Percentiles rank a stretch among this genome's conserved stretches.
These are phyloP conservation scores for Ammospiza nelsoni DNA, from an alignment of 2,113 vertebrate species.

Conservation along the genomic window DNA sequence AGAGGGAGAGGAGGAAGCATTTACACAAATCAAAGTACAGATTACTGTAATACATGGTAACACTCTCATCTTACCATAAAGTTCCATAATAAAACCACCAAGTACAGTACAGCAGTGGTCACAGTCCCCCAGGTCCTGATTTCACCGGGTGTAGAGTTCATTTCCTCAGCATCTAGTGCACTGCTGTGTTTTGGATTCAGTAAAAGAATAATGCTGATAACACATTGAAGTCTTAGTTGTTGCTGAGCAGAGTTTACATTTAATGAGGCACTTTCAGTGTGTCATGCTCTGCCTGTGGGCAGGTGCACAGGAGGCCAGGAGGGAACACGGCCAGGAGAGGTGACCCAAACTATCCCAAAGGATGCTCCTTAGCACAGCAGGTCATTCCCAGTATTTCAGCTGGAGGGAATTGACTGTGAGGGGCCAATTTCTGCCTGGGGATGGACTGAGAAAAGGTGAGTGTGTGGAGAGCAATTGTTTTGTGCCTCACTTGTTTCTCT, in stretches of 20 bases:
- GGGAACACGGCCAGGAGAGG: neutral
- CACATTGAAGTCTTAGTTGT: neutral
- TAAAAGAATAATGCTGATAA: neutral
- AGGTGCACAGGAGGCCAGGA: neutral
- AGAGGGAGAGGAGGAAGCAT: neutral
- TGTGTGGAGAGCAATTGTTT: neutral
- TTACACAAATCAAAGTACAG: neutral
- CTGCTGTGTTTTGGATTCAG: neutral
- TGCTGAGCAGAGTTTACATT: neutral
- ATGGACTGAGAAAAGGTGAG: neutral
- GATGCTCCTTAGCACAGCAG: neutral
- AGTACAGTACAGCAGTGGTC: neutral
- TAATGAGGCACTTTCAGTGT: neutral
- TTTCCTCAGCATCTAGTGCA: neutral
- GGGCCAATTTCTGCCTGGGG: neutral
- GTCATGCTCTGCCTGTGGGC: neutral
- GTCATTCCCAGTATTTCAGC: neutral
- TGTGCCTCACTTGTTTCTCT: neutral
- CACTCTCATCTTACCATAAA: rapidly evolving
- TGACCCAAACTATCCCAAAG: neutral
- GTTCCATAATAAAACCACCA: neutral
- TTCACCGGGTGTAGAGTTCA: neutral
- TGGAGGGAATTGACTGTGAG: neutral
- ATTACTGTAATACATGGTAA: neutral
- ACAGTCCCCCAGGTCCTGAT: neutral